These are phyloP conservation scores for Anastrepha obliqua DNA, from an alignment of 1,140 invertebrate genomes.

Conservation along the genomic window DNA sequence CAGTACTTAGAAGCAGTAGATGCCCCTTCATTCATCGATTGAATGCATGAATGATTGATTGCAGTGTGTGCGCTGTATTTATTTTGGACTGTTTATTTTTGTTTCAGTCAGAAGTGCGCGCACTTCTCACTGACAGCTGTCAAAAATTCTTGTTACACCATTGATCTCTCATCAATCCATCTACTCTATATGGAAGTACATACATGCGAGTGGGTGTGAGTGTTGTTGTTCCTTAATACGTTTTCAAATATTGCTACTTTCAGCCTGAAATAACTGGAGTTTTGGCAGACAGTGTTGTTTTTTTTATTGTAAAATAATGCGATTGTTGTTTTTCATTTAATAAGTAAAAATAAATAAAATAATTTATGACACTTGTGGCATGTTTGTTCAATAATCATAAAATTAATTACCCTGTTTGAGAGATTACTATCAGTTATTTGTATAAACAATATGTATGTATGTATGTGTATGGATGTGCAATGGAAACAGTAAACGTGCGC, in stretches of 20 bases:
- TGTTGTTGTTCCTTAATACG: not conserved
- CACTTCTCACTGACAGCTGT: conserved; percentile 27
- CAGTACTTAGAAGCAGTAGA: not conserved
- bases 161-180: not conserved
- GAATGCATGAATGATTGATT: not conserved
- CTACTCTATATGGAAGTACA: too few species aligned
- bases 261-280: too few species aligned
- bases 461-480: too few species aligned
- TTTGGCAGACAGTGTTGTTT: too few species aligned
- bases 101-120: not conserved
- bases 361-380: not conserved
- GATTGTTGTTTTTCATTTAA: too few species aligned
- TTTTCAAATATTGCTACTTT: not conserved
- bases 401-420: too few species aligned
- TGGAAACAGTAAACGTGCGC: not conserved
- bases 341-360: too few species aligned
- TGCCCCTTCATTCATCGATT: not conserved
- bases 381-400: conserved; percentile 21
- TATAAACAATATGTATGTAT: too few species aligned
- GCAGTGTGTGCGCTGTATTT: not conserved
- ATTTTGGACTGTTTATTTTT: conserved; percentile 10
- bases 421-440: too few species aligned
- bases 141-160: not conserved
- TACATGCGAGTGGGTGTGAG: not conserved
- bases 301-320: too few species aligned